These are phyloP conservation scores for Thumatha senex DNA, from an alignment of 2,888 invertebrate species.

Conservation along the genomic window DNA sequence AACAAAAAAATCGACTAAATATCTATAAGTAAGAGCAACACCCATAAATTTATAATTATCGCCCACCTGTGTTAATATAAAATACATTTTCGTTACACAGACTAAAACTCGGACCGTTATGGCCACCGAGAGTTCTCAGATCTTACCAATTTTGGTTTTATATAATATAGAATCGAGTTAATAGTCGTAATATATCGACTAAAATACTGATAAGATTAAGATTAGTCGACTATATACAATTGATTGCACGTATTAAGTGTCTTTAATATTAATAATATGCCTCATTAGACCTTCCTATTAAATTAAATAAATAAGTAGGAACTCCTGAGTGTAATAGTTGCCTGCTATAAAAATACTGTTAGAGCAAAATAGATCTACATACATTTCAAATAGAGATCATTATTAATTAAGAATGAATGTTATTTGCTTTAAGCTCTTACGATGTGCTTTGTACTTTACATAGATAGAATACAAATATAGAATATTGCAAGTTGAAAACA, in stretches of 20 bases:
- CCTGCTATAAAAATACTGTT: constrained; percentile 46
- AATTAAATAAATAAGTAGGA: constrained; percentile 36
- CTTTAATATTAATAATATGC: constrained; percentile 22
- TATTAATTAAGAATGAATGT: constrained; percentile 43
- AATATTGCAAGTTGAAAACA: background rate
- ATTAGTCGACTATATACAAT: constrained; percentile 5
- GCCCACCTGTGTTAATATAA: constrained; percentile 20
- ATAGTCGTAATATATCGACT: constrained; percentile 17
- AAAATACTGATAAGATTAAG: background rate
- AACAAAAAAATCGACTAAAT: constrained; percentile 13
- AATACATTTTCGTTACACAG: constrained; percentile 28
- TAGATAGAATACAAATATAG: background rate
- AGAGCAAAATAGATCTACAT: constrained; percentile 39
- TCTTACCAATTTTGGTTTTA: constrained; percentile 29
- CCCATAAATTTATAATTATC: constrained; percentile 20
- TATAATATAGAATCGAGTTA: constrained; percentile 23
- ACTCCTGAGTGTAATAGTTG: constrained; percentile 31
- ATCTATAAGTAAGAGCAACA: constrained; percentile 9
- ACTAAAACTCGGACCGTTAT: constrained; percentile 8
- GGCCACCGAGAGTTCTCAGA: constrained; percentile 27
- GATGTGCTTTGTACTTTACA: constrained; percentile 26
- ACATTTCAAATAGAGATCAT: constrained; percentile 48
- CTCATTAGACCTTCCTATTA: constrained; percentile 45
- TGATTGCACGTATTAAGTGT: constrained; percentile 9
- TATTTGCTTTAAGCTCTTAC: constrained; percentile 29